Conservation (phyloP, 2,888 invertebrate species). For the Drosophila prostipennis region DNA sequence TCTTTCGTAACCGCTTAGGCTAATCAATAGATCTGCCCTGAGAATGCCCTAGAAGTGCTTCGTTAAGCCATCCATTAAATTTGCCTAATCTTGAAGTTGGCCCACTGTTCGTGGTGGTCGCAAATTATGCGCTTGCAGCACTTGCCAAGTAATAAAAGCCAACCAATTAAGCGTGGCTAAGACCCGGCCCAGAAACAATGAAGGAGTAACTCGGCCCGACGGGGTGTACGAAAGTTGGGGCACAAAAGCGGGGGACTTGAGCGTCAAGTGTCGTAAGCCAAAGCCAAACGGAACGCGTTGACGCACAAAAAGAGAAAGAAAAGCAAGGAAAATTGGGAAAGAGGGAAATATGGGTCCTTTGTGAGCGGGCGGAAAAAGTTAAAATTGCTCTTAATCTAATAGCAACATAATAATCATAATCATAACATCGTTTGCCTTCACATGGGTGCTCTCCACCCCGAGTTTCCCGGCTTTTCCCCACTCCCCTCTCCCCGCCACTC, state of each 20-base stretch:
- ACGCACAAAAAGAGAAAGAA: constrained; percentile 53
- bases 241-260: constrained; percentile 18
- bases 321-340: constrained; percentile 23
- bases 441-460: constrained; percentile 41
- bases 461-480: constrained; percentile 1
- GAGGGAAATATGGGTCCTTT: constrained; percentile 14
- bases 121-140: constrained; percentile 66
- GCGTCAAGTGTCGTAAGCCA: constrained; percentile 77
- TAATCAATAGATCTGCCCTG: constrained; percentile 27
- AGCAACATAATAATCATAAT: constrained; percentile 82
- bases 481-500: constrained; percentile 1
- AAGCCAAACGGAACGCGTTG: constrained; percentile 71
- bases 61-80: constrained; percentile 40
- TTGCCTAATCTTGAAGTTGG: constrained; percentile 23
- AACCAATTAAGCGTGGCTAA: constrained; percentile 79
- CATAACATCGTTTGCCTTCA: constrained; percentile 77
- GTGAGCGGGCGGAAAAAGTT: constrained; percentile 52
- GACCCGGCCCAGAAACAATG: constrained; percentile 62
- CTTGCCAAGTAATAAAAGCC: constrained; percentile 78
- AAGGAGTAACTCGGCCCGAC: constrained; percentile 33
- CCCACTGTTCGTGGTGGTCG: constrained; percentile 48
- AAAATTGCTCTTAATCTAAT: constrained; percentile 82
- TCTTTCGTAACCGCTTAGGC: neutral
- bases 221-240: constrained; percentile 16
- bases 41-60: neutral